These are phyloP conservation scores for Lordiphosa stackelbergi DNA, from an alignment of 1,140 invertebrate genomes.

Conservation along the genomic window DNA sequence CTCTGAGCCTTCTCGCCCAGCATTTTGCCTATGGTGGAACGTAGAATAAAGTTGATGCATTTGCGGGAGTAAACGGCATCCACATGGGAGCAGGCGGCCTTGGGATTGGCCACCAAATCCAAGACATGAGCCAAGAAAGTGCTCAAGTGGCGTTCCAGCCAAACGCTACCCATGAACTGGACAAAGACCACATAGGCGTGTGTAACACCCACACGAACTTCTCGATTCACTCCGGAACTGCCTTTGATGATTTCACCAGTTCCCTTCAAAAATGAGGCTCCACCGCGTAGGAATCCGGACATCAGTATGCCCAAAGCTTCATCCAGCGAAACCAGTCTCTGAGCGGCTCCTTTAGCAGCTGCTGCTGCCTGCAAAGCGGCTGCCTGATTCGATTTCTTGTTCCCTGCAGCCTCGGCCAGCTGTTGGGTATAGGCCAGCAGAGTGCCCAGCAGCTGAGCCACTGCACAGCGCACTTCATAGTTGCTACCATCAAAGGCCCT, in stretches of 20 bases:
- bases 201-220: slow-evolving; percentile 96
- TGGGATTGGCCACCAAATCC: slow-evolving; percentile 94
- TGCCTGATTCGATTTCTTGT: slow-evolving; percentile 45
- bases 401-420: slow-evolving; percentile 45
- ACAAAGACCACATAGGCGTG: slow-evolving; percentile 96
- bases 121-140: slow-evolving; percentile 92
- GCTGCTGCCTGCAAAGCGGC: slow-evolving; percentile 40
- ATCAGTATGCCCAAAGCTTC: slow-evolving; percentile 94
- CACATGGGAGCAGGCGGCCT: slow-evolving; percentile 95
- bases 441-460: slow-evolving; percentile 93
- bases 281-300: slow-evolving; percentile 96
- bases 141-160: slow-evolving; percentile 95
- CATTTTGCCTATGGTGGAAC: slow-evolving; percentile 93
- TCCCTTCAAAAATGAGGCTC: slow-evolving; percentile 95
- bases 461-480: slow-evolving; percentile 94
- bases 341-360: slow-evolving; percentile 41
- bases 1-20: slow-evolving; percentile 97
- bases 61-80: slow-evolving; percentile 98
- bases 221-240: slow-evolving; percentile 92
- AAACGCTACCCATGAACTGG: slow-evolving; percentile 93
- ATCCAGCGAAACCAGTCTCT: slow-evolving; percentile 87
- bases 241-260: slow-evolving; percentile 98
- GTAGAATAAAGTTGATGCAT: slow-evolving; percentile 96
- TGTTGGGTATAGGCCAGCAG: slow-evolving; percentile 87
- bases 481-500: slow-evolving; percentile 95